phyloP scores from a whole-genome alignment of 1,140 invertebrate genomes.

The Cyphomyrmex costatus region DNA sequence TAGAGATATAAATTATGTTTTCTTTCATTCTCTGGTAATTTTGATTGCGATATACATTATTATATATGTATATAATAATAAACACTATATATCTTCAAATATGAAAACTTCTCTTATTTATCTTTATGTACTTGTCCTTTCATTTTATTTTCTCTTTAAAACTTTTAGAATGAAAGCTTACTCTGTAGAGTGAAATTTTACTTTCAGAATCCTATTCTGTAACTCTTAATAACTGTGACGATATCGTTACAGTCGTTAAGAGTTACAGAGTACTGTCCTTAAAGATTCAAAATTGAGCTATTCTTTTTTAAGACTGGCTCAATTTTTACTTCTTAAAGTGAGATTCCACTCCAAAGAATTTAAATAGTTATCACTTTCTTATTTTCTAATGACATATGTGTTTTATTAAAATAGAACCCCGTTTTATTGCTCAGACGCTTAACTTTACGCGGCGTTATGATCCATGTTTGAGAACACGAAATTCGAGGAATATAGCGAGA shows the following conservation, averaged over 20 bases:
- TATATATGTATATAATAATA: neutral
- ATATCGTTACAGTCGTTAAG: no score
- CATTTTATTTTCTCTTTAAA: no score
- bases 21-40: neutral
- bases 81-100: neutral
- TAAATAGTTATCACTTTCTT: neutral
- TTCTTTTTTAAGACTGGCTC: no score
- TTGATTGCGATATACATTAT: neutral
- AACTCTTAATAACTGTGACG: no score
- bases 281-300: no score
- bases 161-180: no score
- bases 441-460: neutral
- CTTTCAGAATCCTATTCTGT: no score
- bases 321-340: no score
- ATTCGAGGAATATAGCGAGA: constrained; percentile 21
- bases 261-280: no score
- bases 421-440: constrained; percentile 1
- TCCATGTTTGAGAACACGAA: constrained; percentile 10
- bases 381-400: neutral
- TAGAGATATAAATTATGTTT: neutral
- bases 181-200: no score
- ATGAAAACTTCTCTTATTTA: neutral
- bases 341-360: no score
- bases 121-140: no score
- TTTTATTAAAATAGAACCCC: neutral